Conservation (phyloP, 2,888 invertebrate species). For the Sialis fuliginosa region DNA sequence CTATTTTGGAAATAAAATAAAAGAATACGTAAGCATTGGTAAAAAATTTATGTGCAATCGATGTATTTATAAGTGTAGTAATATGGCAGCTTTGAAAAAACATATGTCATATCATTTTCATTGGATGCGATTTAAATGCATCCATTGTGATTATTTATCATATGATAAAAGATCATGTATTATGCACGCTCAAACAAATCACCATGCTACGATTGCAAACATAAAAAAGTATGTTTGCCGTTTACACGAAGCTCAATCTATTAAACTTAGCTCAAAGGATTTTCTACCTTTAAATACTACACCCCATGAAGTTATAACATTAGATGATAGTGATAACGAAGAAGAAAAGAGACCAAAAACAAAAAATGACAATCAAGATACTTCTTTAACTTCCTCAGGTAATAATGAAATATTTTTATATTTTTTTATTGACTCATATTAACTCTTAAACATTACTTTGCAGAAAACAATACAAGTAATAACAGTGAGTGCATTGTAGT, state of each 20-base stretch:
- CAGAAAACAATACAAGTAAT: neutral
- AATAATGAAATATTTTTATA: too few species aligned
- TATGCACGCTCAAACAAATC: slow-evolving; percentile 43
- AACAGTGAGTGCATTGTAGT: neutral
- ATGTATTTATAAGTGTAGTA: slow-evolving; percentile 31
- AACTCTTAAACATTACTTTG: too few species aligned
- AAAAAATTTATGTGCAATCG: slow-evolving; percentile 30
- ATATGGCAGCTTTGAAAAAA: slow-evolving; percentile 31
- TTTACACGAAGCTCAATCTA: slow-evolving; percentile 9
- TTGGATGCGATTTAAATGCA: slow-evolving; percentile 49
- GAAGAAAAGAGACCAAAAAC: neutral
- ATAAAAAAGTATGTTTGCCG: slow-evolving; percentile 3
- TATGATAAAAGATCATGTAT: slow-evolving; percentile 45
- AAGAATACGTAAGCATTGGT: slow-evolving; percentile 2
- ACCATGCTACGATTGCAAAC: slow-evolving; percentile 35
- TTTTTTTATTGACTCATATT: too few species aligned
- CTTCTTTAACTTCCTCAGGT: too few species aligned
- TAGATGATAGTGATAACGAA: slow-evolving; percentile 6
- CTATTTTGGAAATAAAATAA: neutral
- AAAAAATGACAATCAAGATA: too few species aligned
- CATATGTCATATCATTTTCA: slow-evolving; percentile 51
- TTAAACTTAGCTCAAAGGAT: slow-evolving; percentile 13
- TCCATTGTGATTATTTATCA: slow-evolving; percentile 50
- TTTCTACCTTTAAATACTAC: slow-evolving; percentile 4
- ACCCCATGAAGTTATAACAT: slow-evolving; percentile 4